Conservation (phyloP, 2,888 invertebrate genomes). For the Punctoribates punctum region DNA sequence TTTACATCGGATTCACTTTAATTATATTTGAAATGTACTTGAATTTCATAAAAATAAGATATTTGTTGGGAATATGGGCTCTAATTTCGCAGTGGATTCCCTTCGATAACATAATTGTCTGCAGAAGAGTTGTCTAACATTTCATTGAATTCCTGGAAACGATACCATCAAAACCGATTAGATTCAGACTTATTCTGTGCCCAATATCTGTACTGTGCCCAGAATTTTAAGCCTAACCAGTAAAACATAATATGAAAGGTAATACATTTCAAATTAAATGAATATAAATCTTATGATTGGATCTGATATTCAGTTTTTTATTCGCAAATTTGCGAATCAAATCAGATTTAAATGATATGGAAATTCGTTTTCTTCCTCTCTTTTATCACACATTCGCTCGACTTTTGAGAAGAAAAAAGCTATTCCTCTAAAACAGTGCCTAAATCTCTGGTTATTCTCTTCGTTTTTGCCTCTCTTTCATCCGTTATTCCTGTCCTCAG, state of each 20-base stretch:
- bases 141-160: no score
- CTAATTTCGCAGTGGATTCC: no score
- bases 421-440: background rate
- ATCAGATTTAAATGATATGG: conserved; percentile 29
- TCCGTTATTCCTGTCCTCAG: conserved; percentile 13
- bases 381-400: background rate
- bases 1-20: background rate
- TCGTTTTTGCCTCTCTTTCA: background rate
- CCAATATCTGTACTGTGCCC: no score
- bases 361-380: background rate
- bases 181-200: no score
- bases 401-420: background rate
- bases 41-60: no score
- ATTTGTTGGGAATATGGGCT: no score
- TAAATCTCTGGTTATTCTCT: conserved; percentile 8
- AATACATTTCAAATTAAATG: conserved; percentile 16
- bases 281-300: background rate
- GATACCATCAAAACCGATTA: no score
- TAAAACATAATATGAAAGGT: background rate
- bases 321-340: conserved; percentile 21
- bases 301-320: background rate
- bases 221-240: no score
- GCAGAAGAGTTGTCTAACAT: no score
- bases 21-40: background rate
- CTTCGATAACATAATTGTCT: no score